A percentile compares a stretch with the other conserved stretches of the same genome.
phyloP scores from a whole-genome alignment of 2,888 invertebrate species.

The Falcaria lacertinaria region DNA sequence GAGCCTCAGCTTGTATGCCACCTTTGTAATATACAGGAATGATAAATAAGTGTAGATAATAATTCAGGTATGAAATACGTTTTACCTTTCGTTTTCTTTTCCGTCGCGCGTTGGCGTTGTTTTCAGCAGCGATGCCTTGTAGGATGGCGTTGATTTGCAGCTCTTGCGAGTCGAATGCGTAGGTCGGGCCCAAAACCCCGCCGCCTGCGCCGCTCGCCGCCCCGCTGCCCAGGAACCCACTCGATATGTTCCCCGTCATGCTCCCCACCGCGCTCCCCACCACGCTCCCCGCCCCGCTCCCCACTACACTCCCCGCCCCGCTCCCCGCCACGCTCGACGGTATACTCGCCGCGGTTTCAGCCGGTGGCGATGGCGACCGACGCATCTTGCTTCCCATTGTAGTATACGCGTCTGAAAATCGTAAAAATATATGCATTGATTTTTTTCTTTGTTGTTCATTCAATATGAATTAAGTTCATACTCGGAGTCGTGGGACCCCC shows the following conservation, averaged over 20 bases:
- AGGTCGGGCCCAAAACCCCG: constrained; percentile 16
- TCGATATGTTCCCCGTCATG: too few species aligned
- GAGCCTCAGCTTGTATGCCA: too few species aligned
- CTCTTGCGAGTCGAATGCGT: constrained; percentile 58
- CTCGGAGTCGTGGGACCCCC: too few species aligned
- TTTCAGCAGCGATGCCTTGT: constrained; percentile 68
- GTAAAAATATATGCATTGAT: not conserved
- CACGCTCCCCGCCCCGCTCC: too few species aligned
- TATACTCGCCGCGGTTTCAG: constrained; percentile 17
- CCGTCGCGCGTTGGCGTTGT: constrained; percentile 48
- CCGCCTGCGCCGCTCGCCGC: not conserved
- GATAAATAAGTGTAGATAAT: too few species aligned
- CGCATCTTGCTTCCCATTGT: constrained; percentile 68
- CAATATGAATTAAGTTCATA: too few species aligned
- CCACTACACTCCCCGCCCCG: not conserved
- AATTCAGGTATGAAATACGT: too few species aligned
- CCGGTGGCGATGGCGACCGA: constrained; percentile 59
- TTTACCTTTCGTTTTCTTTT: constrained; percentile 60
- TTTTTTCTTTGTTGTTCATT: too few species aligned
- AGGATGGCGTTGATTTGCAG: constrained; percentile 72
- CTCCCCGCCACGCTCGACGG: not conserved
- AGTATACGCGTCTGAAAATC: constrained; percentile 63
- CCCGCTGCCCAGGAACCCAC: too few species aligned
- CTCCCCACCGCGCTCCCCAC: too few species aligned
- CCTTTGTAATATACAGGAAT: too few species aligned